Evolutionary conservation across 53 echinoderm and acorn worm species (phyloP), one percentile per base, ranked within the genome.

Genomic region (Actinopyga echinites): DNA sequence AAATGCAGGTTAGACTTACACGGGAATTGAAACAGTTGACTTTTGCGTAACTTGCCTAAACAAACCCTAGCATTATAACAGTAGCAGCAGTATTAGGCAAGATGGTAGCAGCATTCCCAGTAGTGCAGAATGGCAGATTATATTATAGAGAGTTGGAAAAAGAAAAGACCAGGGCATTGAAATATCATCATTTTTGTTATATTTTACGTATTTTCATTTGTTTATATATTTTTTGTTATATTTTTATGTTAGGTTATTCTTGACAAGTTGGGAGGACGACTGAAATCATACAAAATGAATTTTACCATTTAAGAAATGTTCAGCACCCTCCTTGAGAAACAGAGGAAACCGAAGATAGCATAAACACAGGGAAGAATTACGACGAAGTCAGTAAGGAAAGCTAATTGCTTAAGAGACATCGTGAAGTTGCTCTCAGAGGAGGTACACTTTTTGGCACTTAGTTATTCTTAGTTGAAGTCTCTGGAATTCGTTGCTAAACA

Each of bases 21-120:
- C n/a, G 8, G 37, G 42, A 79, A 32, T 0, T 78, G 26, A 20
- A 23, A 22, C 17, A n/a, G 17, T 21, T 30, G 6, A 84, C 78
- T 59, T 31, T 22, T 25, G 25, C 28, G 19, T 35, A 84, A 57
- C 19, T 65, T 17, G 4, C 9, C 3, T 24, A 64, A 24, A 40
- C 67, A 1, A 19, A 25, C 34, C 20, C 37, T 30, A 31, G 33
- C 19, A 86, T 86, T n/a, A 37, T 80, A 40, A 34, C 36, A 40
- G 81, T 81, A 56, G 87, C 85, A 15, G 36, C 55, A 30, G 54
- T 81, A 7, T 69, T 91, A 43, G 91, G 87, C 3, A 80, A 81
- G 42, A 10, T 82, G 36, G 85, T 91, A n/a, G 82, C 85, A 36
- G 29, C 64, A 21, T 88, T 88, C 33, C 91, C 91, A 40, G 88